A percentile compares a stretch with the other conserved stretches of the same genome.
These are phyloP conservation scores for Parus major DNA, from an alignment of 2,113 vertebrate genomes.

Conservation along the genomic window DNA sequence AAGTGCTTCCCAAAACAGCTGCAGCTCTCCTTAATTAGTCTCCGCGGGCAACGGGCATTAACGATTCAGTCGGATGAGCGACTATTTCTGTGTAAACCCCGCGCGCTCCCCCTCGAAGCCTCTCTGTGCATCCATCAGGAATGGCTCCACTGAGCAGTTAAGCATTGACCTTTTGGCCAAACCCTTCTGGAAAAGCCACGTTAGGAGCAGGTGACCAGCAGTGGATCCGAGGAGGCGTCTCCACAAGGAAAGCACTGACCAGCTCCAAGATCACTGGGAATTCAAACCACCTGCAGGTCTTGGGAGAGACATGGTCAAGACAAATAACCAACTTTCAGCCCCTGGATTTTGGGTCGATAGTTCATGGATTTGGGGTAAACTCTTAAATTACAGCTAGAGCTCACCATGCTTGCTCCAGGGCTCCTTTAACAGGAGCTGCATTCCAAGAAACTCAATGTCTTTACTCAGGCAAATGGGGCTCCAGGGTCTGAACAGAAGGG, in stretches of 20 bases:
- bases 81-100: background rate
- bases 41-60: constrained; percentile 33
- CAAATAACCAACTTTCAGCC: too few relatives aligned
- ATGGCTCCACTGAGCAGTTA: background rate
- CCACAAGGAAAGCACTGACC: background rate
- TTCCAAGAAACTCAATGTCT: constrained; percentile 26
- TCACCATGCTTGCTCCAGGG: background rate
- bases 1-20: constrained; percentile 60
- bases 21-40: constrained; percentile 62
- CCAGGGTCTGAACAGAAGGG: constrained; percentile 63
- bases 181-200: background rate
- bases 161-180: background rate
- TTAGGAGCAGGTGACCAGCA: background rate
- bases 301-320: background rate
- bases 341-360: accelerated
- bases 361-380: background rate
- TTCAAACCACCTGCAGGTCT: background rate
- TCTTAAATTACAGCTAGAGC: background rate
- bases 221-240: accelerated
- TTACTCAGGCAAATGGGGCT: constrained; percentile 45
- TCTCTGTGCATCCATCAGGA: background rate
- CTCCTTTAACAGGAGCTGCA: constrained; percentile 23
- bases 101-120: background rate
- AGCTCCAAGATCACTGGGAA: background rate
- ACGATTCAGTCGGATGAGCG: constrained; percentile 7